Percentiles rank a stretch among this genome's conserved stretches.
Conservation (phyloP, 2,888 invertebrate species). For the Microctonus aethiopoides region DNA sequence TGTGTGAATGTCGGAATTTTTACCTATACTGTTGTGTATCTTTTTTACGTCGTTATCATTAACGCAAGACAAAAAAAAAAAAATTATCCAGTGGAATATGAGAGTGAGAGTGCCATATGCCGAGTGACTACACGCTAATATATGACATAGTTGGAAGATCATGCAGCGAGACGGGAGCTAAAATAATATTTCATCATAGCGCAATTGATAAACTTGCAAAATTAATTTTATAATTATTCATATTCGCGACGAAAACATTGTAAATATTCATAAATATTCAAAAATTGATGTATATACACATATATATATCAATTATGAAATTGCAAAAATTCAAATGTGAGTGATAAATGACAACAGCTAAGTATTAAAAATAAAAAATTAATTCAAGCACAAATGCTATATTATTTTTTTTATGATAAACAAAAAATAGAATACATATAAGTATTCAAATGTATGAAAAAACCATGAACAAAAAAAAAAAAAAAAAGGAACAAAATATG, state of each 20-base stretch:
- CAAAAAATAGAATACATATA: not conserved
- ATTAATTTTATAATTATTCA: not conserved
- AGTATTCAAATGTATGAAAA: constrained; percentile 21
- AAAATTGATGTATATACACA: no score
- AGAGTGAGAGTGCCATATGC: constrained; percentile 9
- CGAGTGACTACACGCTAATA: constrained; percentile 19
- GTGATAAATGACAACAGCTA: constrained; percentile 38
- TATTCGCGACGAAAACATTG: not conserved
- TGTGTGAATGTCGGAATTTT: not conserved
- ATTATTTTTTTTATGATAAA: constrained; percentile 25
- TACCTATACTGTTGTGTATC: constrained; percentile 1
- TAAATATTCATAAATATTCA: no score
- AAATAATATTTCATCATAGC: constrained; percentile 5
- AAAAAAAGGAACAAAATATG: constrained; percentile 37
- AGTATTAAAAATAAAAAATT: constrained; percentile 35
- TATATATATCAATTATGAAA: not conserved
- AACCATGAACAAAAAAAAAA: constrained; percentile 38
- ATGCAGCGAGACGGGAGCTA: constrained; percentile 7
- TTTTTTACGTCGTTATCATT: not conserved
- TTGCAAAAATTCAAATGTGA: not conserved
- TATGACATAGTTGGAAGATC: constrained; percentile 1
- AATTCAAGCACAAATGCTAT: constrained; percentile 44
- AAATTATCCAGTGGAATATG: not conserved
- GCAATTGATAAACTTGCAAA: not conserved
- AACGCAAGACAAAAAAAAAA: constrained; percentile 14